phyloP scores from a whole-genome alignment of 2,113 vertebrate genomes.

The Entelurus aequoreus region DNA sequence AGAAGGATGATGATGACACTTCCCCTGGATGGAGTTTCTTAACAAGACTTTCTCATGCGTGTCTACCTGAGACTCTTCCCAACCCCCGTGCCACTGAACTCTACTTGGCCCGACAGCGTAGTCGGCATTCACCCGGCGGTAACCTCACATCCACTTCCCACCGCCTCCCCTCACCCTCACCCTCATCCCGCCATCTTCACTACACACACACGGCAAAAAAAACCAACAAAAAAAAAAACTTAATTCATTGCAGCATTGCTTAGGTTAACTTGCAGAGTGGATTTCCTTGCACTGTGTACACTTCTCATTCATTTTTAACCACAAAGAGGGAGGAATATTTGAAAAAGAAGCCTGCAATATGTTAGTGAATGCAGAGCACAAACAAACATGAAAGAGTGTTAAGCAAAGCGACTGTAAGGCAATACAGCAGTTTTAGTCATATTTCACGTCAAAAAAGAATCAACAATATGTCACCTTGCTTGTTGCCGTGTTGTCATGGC shows the following conservation, averaged over 20 bases:
- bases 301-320: slow-evolving; percentile 6
- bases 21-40: neutral
- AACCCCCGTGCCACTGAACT: slow-evolving; percentile 1
- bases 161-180: neutral
- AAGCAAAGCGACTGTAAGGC: too few relatives aligned
- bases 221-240: neutral
- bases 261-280: neutral
- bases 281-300: neutral
- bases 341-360: neutral
- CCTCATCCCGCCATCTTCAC: neutral
- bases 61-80: neutral
- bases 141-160: neutral
- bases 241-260: neutral
- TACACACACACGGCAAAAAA: neutral
- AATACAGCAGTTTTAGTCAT: too few relatives aligned
- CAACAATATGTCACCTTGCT: too few relatives aligned
- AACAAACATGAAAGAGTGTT: neutral
- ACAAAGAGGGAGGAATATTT: neutral
- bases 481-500: too few relatives aligned
- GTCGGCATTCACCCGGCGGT: slow-evolving; percentile 1
- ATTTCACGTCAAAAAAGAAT: too few relatives aligned
- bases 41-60: neutral
- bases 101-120: neutral
- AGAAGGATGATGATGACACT: neutral
- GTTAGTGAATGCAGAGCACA: neutral